Conservation (phyloP, 2,888 invertebrate genomes). For the Eupelmus urozonus region DNA sequence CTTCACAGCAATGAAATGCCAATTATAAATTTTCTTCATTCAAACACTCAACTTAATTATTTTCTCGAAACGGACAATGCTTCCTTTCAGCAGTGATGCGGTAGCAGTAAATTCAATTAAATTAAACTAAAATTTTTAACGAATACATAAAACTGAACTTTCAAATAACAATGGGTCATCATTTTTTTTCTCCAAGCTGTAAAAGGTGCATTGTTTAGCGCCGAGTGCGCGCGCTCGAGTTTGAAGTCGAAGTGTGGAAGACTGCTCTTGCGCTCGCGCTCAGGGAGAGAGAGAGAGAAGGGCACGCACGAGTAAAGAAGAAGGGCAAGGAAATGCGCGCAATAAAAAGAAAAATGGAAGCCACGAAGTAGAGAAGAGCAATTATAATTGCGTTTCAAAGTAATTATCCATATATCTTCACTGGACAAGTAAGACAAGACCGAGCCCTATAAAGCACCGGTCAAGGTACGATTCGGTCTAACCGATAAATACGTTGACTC, state of each 20-base stretch:
- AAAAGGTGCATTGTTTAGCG: constrained; percentile 32
- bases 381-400: neutral
- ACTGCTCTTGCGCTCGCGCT: neutral
- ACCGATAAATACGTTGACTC: no score
- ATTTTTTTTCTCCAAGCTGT: constrained; percentile 40
- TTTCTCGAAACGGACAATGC: no score
- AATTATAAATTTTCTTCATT: no score
- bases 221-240: no score
- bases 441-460: neutral
- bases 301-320: constrained; percentile 7
- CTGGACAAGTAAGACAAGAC: constrained; percentile 38
- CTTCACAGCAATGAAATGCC: no score
- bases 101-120: neutral
- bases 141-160: neutral
- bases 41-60: no score
- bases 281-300: neutral
- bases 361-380: constrained; percentile 20
- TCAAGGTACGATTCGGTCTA: neutral
- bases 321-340: constrained; percentile 13
- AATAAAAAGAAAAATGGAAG: constrained; percentile 19
- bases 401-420: constrained; percentile 48
- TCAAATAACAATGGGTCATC: constrained; percentile 37
- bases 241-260: neutral
- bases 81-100: no score
- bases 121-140: no score